phyloP scores from a whole-genome alignment of 2,888 invertebrate genomes.

The Desoria tigrina region DNA sequence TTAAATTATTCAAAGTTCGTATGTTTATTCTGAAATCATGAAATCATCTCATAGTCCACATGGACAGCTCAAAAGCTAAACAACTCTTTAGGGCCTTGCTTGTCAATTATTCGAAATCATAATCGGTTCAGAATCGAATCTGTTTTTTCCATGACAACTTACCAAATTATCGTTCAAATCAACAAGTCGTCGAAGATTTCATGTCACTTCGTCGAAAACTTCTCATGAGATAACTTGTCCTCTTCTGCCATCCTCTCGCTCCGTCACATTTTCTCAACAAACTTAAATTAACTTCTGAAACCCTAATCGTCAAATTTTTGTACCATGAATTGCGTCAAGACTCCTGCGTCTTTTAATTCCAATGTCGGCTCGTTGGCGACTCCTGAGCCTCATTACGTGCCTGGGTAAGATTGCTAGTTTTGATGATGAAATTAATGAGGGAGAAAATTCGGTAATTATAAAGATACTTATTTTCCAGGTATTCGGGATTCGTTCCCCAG shows the following conservation, averaged over 20 bases:
- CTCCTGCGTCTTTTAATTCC: conserved; percentile 34
- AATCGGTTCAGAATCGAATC: no score
- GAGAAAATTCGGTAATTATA: no score
- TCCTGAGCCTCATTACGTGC: conserved; percentile 50
- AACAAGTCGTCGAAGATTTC: neutral
- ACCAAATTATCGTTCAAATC: neutral
- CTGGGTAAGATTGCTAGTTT: conserved; percentile 29
- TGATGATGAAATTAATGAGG: no score
- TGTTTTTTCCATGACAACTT: neutral
- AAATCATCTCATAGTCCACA: no score
- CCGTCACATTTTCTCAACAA: neutral
- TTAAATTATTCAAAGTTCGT: no score
- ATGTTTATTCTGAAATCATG: no score
- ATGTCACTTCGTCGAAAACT: neutral
- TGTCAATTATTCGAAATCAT: no score
- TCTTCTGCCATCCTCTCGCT: neutral
- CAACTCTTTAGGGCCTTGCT: no score
- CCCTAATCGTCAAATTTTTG: neutral
- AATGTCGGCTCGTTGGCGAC: conserved; percentile 34
- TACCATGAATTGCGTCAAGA: conserved; percentile 38
- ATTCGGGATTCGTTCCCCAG: conserved; percentile 49
- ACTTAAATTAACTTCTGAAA: neutral
- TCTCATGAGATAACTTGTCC: neutral
- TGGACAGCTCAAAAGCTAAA: no score
- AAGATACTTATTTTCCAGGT: conserved; percentile 13